Evolutionary conservation across 2,113 vertebrate species (phyloP).

Genomic region (Psephotus haematonotus): DNA sequence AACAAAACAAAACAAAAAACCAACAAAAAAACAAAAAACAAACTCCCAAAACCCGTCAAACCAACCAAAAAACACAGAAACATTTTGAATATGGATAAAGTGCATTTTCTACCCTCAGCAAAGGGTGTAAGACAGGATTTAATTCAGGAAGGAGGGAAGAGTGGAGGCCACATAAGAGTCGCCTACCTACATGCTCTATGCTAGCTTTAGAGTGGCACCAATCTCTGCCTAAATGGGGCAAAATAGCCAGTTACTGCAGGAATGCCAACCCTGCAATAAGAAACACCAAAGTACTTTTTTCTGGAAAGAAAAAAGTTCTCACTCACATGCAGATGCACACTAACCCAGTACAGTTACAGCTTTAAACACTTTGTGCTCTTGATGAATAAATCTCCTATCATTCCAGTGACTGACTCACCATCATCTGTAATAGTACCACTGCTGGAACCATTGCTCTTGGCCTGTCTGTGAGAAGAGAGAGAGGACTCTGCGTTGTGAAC

Average conservation of each 20-base stretch:
- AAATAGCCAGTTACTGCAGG: background rate
- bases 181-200: background rate
- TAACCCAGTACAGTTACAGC: background rate
- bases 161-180: fast-evolving
- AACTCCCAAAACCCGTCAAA: background rate
- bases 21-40: too few relatives aligned
- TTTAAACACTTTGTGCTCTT: background rate
- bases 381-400: background rate
- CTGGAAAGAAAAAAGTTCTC: background rate
- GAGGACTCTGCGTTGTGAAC: conserved; percentile 79
- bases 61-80: background rate
- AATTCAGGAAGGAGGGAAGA: background rate
- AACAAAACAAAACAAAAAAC: too few relatives aligned
- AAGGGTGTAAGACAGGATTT: background rate
- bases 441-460: conserved; percentile 96
- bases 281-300: background rate
- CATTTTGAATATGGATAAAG: background rate
- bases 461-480: conserved; percentile 88
- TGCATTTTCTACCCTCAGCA: background rate
- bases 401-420: conserved; percentile 72
- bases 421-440: conserved; percentile 97
- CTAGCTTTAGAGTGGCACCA: background rate
- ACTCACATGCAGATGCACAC: background rate
- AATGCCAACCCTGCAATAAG: background rate
- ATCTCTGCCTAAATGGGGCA: background rate